phyloP scores from a whole-genome alignment of 1,140 invertebrate genomes.

The Hylaeus volcanicus region DNA sequence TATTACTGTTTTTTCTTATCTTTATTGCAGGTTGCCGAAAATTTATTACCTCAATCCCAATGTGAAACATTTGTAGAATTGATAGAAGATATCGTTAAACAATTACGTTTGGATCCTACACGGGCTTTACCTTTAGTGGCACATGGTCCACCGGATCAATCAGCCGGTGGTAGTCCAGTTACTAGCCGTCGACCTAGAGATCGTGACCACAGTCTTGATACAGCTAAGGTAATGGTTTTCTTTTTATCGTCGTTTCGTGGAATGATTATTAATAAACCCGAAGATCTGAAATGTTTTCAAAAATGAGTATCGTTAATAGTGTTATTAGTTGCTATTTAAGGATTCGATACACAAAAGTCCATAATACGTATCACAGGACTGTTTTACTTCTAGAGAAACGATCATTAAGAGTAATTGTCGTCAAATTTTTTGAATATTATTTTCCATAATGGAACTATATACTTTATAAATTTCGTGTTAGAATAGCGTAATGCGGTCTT shows the following conservation, averaged over 20 bases:
- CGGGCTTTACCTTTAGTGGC: constrained; percentile 85
- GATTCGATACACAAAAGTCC: constrained; percentile 44
- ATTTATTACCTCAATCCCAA: constrained; percentile 90
- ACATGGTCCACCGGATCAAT: constrained; percentile 78
- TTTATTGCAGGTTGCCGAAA: constrained; percentile 86
- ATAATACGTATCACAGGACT: constrained; percentile 30
- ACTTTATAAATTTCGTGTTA: constrained; percentile 4
- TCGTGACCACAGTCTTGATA: constrained; percentile 79
- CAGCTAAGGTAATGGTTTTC: constrained; percentile 74
- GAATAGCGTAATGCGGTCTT: constrained; percentile 11
- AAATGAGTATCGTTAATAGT: background rate
- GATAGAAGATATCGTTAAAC: constrained; percentile 91
- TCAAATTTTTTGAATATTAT: background rate
- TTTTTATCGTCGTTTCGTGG: background rate
- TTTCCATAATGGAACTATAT: constrained; percentile 2
- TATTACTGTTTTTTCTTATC: constrained; percentile 4
- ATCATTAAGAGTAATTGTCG: background rate
- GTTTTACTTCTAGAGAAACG: background rate
- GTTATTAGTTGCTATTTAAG: constrained; percentile 18
- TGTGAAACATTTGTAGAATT: constrained; percentile 90
- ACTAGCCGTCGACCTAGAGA: constrained; percentile 80
- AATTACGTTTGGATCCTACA: constrained; percentile 90
- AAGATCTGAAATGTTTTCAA: background rate
- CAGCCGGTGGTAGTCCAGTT: constrained; percentile 79
- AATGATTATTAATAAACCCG: background rate